Evolutionary conservation across 2,797 vertebrate genomes (phyloP).

Genomic region (Benthosema pterotum): DNA sequence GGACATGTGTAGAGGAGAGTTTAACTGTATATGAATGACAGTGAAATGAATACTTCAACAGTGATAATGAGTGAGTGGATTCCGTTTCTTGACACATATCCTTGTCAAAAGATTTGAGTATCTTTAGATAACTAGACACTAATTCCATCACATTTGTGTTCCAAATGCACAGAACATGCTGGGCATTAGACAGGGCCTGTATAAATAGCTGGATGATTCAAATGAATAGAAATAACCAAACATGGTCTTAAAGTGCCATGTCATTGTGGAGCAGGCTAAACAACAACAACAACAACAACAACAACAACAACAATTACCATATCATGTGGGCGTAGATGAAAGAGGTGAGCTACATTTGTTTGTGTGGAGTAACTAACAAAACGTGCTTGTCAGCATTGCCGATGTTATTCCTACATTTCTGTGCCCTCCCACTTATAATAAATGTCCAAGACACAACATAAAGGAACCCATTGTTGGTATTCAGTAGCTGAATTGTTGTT

Average conservation of each 20-base stretch:
- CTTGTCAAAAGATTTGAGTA: too few relatives aligned
- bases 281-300: not conserved
- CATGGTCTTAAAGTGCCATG: constrained; percentile 34
- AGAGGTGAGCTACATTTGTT: constrained; percentile 3
- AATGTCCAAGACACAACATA: constrained; percentile 48
- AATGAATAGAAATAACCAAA: not conserved
- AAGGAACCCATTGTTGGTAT: constrained; percentile 63
- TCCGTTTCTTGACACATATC: too few relatives aligned
- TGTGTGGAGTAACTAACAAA: constrained; percentile 39
- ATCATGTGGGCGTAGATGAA: constrained; percentile 36
- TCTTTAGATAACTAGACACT: too few relatives aligned
- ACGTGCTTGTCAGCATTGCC: constrained; percentile 30
- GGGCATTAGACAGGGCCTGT: too few relatives aligned
- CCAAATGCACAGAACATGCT: too few relatives aligned
- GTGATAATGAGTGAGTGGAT: too few relatives aligned
- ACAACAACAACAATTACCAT: constrained; percentile 5
- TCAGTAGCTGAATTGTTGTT: constrained; percentile 40
- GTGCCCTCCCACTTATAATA: constrained; percentile 41
- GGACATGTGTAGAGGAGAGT: too few relatives aligned
- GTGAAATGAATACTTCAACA: too few relatives aligned
- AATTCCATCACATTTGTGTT: too few relatives aligned
- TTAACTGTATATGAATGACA: too few relatives aligned
- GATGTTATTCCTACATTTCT: constrained; percentile 30
- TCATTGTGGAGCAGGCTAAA: constrained; percentile 51
- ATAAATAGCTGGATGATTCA: too few relatives aligned